A percentile compares a stretch with the other conserved stretches of the same genome.
Evolutionary conservation across 2,888 invertebrate genomes (phyloP).

Genomic region (Dasypolia templi): DNA sequence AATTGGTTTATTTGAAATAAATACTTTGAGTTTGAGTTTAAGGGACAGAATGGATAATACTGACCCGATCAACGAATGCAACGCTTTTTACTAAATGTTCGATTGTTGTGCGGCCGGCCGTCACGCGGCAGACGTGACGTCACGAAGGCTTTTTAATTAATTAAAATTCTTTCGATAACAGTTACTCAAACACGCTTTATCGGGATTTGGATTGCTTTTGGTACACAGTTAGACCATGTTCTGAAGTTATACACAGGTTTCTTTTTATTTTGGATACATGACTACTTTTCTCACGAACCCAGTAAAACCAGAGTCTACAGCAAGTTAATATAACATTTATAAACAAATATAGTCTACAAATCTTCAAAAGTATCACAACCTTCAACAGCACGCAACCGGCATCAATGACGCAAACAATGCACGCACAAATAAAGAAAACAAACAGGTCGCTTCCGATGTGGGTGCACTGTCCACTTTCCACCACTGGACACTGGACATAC

Average conservation of each 20-base stretch:
- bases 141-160: not conserved
- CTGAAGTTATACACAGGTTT: not conserved
- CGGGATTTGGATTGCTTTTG: not conserved
- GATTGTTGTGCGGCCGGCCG: not conserved
- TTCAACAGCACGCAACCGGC: not conserved
- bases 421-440: constrained; percentile 38
- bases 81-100: not conserved
- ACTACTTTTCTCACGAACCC: not conserved
- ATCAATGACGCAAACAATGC: constrained; percentile 32
- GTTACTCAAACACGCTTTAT: not conserved
- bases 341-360: not conserved
- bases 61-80: not conserved
- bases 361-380: not conserved
- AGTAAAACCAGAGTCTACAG: not conserved
- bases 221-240: not conserved
- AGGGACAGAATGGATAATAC: not conserved
- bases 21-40: too few species aligned
- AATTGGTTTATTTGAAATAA: too few species aligned
- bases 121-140: not conserved
- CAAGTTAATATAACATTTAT: not conserved
- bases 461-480: constrained; percentile 16
- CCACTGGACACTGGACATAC: not conserved
- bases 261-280: not conserved
- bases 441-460: constrained; percentile 27
- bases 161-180: not conserved